Conservation (phyloP, 1,140 invertebrate genomes). For the Magallana angulata region DNA sequence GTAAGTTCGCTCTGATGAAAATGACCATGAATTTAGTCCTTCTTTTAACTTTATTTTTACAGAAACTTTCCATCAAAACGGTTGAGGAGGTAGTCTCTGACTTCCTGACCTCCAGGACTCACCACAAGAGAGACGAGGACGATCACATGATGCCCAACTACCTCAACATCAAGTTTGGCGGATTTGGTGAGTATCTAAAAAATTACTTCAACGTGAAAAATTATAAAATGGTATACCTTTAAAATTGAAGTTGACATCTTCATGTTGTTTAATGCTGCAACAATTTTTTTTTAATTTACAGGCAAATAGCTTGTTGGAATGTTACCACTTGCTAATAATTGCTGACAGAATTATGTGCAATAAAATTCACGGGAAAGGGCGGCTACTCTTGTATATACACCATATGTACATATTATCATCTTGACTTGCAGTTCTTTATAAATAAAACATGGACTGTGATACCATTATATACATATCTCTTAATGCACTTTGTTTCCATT, state of each 20-base stretch:
- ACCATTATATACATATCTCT: too few species aligned
- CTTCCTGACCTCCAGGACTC: not conserved
- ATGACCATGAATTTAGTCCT: not conserved
- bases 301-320: not conserved
- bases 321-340: not conserved
- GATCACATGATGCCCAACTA: constrained; percentile 48
- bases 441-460: not conserved
- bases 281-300: not conserved
- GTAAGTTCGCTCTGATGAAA: not conserved
- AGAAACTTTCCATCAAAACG: not conserved
- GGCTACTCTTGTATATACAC: constrained; percentile 7
- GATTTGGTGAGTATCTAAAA: constrained; percentile 29
- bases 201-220: not conserved
- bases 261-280: not conserved
- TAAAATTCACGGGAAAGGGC: constrained; percentile 14
- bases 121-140: constrained; percentile 36
- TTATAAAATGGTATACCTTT: too few species aligned
- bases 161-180: constrained; percentile 42
- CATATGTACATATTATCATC: not conserved
- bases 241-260: not conserved
- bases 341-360: not conserved
- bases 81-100: not conserved
- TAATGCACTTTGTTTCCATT: too few species aligned
- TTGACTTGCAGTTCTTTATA: not conserved
- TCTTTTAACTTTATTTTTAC: not conserved